Percentiles rank a stretch among this genome's conserved stretches.
Conservation (phyloP, 2,888 invertebrate genomes). For the Drosophila ustulata region DNA sequence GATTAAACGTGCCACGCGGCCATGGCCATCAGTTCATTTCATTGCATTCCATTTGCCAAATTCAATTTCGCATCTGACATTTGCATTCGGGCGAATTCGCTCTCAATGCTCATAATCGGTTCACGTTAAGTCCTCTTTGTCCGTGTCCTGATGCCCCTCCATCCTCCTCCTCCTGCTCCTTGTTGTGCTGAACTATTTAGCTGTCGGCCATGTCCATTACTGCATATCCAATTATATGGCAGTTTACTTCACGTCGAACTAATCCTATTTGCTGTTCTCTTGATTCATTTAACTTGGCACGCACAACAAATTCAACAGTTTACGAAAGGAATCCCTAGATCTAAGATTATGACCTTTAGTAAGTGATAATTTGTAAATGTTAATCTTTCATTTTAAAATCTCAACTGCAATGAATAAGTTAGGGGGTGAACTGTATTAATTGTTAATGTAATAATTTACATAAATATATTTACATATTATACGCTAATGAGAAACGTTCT, state of each 20-base stretch:
- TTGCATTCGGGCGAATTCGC: conserved; percentile 26
- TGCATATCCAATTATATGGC: conserved; percentile 14
- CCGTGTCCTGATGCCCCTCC: background rate
- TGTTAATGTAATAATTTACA: no score
- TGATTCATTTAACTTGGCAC: conserved; percentile 14
- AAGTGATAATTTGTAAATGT: no score
- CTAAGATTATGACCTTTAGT: no score
- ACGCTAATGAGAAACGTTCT: no score
- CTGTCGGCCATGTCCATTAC: conserved; percentile 1
- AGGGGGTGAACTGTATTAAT: no score
- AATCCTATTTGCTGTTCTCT: conserved; percentile 19
- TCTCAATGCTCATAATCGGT: conserved; percentile 34
- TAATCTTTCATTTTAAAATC: no score
- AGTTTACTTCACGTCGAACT: conserved; percentile 11
- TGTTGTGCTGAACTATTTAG: background rate
- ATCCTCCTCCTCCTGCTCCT: background rate
- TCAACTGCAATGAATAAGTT: no score
- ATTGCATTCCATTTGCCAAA: background rate
- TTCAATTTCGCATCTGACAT: conserved; percentile 15
- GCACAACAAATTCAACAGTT: background rate
- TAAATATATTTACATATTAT: no score
- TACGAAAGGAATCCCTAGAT: background rate
- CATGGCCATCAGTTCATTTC: conserved; percentile 22
- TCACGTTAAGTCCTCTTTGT: background rate
- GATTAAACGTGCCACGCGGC: conserved; percentile 51